Base-by-base conservation (phyloP, 1,140 invertebrate genomes). In the Ptiloglossa arizonensis region DNA sequence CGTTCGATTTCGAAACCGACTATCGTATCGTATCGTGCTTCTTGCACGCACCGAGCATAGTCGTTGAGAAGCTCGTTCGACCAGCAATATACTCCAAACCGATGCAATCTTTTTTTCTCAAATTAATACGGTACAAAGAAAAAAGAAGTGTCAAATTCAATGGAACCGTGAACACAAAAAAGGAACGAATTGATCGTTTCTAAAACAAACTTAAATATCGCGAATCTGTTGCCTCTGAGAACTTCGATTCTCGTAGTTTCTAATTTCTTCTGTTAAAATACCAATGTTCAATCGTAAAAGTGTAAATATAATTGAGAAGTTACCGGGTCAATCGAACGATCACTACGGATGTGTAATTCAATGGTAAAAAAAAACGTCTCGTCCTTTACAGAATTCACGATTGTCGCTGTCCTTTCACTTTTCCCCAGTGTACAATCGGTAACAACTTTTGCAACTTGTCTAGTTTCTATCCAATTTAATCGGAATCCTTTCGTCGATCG, bases 1-100 rank as follows among this genome's bases (percentile, higher is more conserved):
- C 41, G 17, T 72, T 50, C 41, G 29, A 83, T 80, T 84, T 80
- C 62, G 54, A 83, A 67, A 69, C 38, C 60, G 32, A n/a, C n/a
- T n/a, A n/a, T n/a, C 54, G 27, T 67, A 22, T 63, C 54, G 32
- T 66, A 60, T 32, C 35, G 6, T 13, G n/a, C 35, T 9, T 35
- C 29, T 69, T 63, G 1, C 19, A 66, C 46, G 38, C 35, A 17
- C 11, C 24, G 35, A 56, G 50, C 64, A 17, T 27, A 5, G 27
- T 5, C 44, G 11, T 46, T 72, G 19, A 44, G n/a, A 52, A 27
- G 32, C 56, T 35, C 4, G 46, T 41, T 41, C 38, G 38, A 41
- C 5, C 38, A 9, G 19, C 9, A 35, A 59, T 59, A 19, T 35
- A 56, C 15, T 29, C 54, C 1, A 24, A 13, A n/a, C 22, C n/a